Evolutionary conservation across 1,140 invertebrate genomes (phyloP).

Genomic region (Asbolus verrucosus): DNA sequence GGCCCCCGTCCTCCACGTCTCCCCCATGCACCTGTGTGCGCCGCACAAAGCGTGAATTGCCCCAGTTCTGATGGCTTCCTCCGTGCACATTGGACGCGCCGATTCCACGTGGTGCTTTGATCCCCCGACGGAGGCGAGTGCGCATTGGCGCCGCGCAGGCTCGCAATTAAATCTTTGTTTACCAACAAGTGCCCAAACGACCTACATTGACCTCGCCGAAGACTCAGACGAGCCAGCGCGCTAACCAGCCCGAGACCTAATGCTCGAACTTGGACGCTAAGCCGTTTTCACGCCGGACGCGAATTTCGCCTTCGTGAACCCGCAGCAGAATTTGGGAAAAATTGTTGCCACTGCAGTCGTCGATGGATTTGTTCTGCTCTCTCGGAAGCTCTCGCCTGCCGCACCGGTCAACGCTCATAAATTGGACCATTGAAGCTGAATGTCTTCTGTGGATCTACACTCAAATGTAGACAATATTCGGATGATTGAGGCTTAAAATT

Average conservation of each 20-base stretch:
- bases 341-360: too few relatives aligned
- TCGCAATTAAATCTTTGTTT: constrained; percentile 44
- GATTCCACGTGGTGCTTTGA: constrained; percentile 55
- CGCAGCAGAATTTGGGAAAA: too few relatives aligned
- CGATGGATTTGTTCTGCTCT: too few relatives aligned
- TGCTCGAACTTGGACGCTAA: neutral
- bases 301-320: too few relatives aligned
- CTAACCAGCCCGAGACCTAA: neutral
- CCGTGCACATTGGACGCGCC: constrained; percentile 26
- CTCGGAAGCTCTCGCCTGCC: too few relatives aligned
- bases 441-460: too few relatives aligned
- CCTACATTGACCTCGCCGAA: constrained; percentile 35
- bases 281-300: too few relatives aligned
- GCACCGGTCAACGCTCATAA: too few relatives aligned
- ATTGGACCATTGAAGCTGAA: too few relatives aligned
- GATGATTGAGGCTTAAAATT: too few relatives aligned
- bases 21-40: constrained; percentile 35
- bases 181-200: constrained; percentile 41
- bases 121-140: constrained; percentile 25
- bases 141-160: constrained; percentile 36
- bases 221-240: neutral
- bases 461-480: too few relatives aligned
- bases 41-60: constrained; percentile 57
- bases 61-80: constrained; percentile 55
- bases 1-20: constrained; percentile 44